phyloP scores from a whole-genome alignment of 2,888 invertebrate genomes.

The Coelopa pilipes region DNA sequence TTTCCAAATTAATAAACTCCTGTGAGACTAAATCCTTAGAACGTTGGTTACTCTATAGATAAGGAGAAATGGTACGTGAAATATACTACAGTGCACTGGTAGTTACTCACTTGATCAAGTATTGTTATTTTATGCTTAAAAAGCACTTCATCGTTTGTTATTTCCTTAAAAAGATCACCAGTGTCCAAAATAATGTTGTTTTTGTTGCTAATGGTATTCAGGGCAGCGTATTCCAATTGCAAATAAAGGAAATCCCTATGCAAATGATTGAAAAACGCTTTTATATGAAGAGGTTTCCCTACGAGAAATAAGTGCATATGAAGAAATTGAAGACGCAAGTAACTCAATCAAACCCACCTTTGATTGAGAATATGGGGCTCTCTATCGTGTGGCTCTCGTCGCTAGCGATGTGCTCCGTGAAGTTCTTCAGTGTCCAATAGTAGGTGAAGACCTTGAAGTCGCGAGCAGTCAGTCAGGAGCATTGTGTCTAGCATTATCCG shows the following conservation, averaged over 20 bases:
- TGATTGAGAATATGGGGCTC: constrained; percentile 61
- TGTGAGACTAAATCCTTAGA: constrained; percentile 62
- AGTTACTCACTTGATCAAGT: constrained; percentile 58
- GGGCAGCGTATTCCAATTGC: constrained; percentile 55
- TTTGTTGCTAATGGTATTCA: constrained; percentile 40
- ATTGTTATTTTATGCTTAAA: constrained; percentile 64
- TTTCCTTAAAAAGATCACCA: constrained; percentile 60
- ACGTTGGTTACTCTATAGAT: constrained; percentile 53
- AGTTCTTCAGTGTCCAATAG: constrained; percentile 66
- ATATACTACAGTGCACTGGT: not conserved
- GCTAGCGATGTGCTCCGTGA: constrained; percentile 54
- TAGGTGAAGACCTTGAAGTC: constrained; percentile 63
- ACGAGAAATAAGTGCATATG: constrained; percentile 44
- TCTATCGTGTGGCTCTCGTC: constrained; percentile 44
- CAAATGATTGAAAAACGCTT: constrained; percentile 64
- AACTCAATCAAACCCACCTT: constrained; percentile 55
- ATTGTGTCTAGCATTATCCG: not conserved
- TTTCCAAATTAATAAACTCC: constrained; percentile 60
- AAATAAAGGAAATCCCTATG: constrained; percentile 62
- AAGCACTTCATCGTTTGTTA: constrained; percentile 51
- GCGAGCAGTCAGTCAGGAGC: constrained; percentile 48
- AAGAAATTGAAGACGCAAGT: not conserved
- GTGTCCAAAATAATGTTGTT: constrained; percentile 62
- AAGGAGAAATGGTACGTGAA: too few relatives aligned
- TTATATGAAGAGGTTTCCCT: constrained; percentile 62